Base-by-base conservation (phyloP, 2,113 vertebrate genomes). In the Zosterops pallidus region DNA sequence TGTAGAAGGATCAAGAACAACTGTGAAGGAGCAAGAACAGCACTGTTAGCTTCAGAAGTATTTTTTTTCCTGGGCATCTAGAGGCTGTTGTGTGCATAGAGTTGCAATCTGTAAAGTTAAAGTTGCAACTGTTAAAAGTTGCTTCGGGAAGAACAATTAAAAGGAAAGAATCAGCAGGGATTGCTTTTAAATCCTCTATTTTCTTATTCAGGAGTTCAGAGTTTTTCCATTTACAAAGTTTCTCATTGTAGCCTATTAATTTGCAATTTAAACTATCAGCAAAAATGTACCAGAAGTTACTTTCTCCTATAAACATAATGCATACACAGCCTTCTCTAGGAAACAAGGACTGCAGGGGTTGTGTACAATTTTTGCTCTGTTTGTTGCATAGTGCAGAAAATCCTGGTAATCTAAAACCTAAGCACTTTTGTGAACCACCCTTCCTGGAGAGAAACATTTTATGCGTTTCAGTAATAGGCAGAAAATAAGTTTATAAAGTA, bases 311-410 rank as follows among this genome's bases (percentile, higher is more conserved):
- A 20, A 14, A 3, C 16, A 26, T 83, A 81, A 47, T 91, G 82
- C 89, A 86, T 65, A 57, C 46, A 14, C 67, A 91, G 81, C 86
- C 77, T 92, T 84, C 92, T 71, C 23, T 44, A 35, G 39, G 88
- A 93, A 81, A 74, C 33, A 56, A 72, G 67, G 70, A 85, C 91
- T 83, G 63, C 82, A 65, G 90, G 90, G 83, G 90, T 83, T 89
- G 56, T 83, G 69, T 83, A 75, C 81, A 79, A 42, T 80, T 85
- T 80, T 65, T 94, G 39, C 46, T 86, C 46, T 64, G 29, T 85
- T 92, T 93, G 65, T 92, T 97, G 77, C 70, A 87, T 91, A 84
- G 89, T 74, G 79, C 80, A 89, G 77, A 94, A 95, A 93, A 94
- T 69, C 47, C 60, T 64, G n/a, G 24, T 90, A 89, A 92, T 82